Base-by-base conservation (phyloP, 1,140 invertebrate species). In the Araneus ventricosus region DNA sequence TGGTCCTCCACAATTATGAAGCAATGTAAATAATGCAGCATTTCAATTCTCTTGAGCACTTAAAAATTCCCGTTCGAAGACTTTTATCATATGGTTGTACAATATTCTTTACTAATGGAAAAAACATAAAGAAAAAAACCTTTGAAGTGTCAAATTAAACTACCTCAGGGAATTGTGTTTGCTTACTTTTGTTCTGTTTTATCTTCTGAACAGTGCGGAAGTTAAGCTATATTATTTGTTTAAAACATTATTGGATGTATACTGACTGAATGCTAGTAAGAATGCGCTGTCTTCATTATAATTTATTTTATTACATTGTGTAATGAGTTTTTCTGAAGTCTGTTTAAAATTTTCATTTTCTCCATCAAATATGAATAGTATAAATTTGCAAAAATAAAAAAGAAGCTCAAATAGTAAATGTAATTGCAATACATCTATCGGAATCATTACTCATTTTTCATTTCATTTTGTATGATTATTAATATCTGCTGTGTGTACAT, bases 81-180 rank as follows among this genome's bases (percentile, higher is more conserved):
- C 22, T 22, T 34, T 75, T 14, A 75, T 75, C 70, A 20, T 75
- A 75, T 30, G 20, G 30, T 22, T 75, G 70, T 75, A 75, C 20
- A 30, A 37, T 75, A 34, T 37, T 37, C 30, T 75, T 34, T 63
- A n/a, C 7, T 52, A 1, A 17, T 52, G 45, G 45, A 14, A 52
- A 52, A 14, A 52, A 14, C 10, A 52, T 8, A 17, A 4, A 27
- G 61, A 63, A 10, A 67, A 67, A 67, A 52, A 63, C 27, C 6
- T 63, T 75, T 20, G 30, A 75, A 75, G 82, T 84, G 82, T 84
- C 82, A 84, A 84, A 84, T 84, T 84, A 30, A 24, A 52, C 39
- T 84, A 84, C 41, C 82, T 84, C 82, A 84, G 82, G 82, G 82
- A 84, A 84, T 84, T 84, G 22, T 34, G 41, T 57, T 84, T 84